A percentile compares a stretch with the other conserved stretches of the same genome.
Evolutionary conservation across 2,888 invertebrate species (phyloP).

Genomic region (Harpalus rubripes): DNA sequence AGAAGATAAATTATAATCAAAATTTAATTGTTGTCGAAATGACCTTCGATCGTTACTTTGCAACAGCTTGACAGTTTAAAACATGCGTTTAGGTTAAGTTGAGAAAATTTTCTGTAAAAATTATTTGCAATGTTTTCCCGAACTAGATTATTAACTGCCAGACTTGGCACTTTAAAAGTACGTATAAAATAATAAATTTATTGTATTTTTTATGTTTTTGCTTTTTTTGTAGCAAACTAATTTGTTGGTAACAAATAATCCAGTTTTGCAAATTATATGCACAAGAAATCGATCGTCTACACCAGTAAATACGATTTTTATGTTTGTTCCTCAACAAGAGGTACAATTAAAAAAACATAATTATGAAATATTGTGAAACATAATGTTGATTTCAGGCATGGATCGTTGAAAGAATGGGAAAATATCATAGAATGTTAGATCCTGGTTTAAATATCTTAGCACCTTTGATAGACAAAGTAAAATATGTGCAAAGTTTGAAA

Average conservation of each 20-base stretch:
- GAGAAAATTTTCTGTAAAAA: constrained; percentile 26
- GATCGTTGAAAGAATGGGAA: constrained; percentile 99
- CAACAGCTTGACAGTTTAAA: constrained; percentile 51
- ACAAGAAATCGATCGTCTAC: constrained; percentile 80
- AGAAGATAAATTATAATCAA: background rate
- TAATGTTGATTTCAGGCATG: constrained; percentile 84
- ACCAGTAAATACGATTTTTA: constrained; percentile 93
- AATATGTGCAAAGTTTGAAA: constrained; percentile 98
- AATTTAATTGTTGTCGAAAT: background rate
- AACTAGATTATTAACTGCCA: constrained; percentile 32
- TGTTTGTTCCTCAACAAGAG: constrained; percentile 99
- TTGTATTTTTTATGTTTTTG: background rate
- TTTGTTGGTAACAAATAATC: constrained; percentile 56
- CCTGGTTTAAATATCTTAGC: constrained; percentile 96
- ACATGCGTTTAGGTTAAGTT: constrained; percentile 60
- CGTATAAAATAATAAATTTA: constrained; percentile 10
- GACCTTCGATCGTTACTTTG: background rate
- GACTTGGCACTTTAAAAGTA: constrained; percentile 48
- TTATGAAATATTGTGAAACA: background rate
- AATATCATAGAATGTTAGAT: constrained; percentile 94
- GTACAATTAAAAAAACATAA: constrained; percentile 77
- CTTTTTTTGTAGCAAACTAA: constrained; percentile 67
- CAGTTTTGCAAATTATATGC: constrained; percentile 67
- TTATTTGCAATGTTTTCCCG: constrained; percentile 62
- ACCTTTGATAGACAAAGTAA: constrained; percentile 94